Percentiles rank a stretch among this genome's conserved stretches.
phyloP scores from a whole-genome alignment of 2,113 vertebrate species.

The Misgurnus mizolepis region DNA sequence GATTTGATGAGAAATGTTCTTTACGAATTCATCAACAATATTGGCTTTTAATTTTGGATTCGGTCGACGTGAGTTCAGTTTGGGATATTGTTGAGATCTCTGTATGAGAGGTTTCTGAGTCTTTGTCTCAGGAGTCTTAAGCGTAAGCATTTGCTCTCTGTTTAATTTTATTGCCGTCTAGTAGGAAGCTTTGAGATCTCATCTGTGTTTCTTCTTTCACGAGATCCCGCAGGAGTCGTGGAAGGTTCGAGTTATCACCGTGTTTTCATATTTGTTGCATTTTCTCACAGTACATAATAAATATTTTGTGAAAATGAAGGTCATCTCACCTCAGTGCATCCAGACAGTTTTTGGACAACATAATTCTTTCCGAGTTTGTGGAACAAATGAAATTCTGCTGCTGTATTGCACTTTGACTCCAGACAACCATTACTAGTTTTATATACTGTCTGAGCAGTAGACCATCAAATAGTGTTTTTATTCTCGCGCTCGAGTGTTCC shows the following conservation, averaged over 20 bases:
- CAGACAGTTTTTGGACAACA: constrained; percentile 84
- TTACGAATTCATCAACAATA: too few species aligned
- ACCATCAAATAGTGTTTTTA: constrained; percentile 87
- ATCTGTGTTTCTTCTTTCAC: too few species aligned
- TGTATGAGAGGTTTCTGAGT: too few species aligned
- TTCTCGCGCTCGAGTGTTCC: constrained; percentile 76
- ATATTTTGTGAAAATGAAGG: constrained; percentile 89
- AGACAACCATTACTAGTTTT: constrained; percentile 89
- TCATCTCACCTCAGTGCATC: constrained; percentile 87
- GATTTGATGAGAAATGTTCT: too few species aligned
- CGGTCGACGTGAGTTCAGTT: too few species aligned
- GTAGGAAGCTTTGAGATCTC: too few species aligned
- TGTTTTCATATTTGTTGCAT: constrained; percentile 69
- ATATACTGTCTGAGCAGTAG: constrained; percentile 88
- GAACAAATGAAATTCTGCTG: constrained; percentile 92
- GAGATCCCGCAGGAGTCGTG: constrained; percentile 33
- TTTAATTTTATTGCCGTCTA: too few species aligned
- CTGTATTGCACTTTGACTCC: constrained; percentile 86
- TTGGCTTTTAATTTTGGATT: too few species aligned
- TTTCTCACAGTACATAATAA: constrained; percentile 86
- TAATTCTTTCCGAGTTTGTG: constrained; percentile 90
- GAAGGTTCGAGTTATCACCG: constrained; percentile 49
- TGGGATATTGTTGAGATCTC: too few species aligned
- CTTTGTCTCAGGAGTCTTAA: too few species aligned
- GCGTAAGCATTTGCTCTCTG: too few species aligned